These are phyloP conservation scores for Thymallus thymallus DNA, from an alignment of 2,113 vertebrate species.

Conservation along the genomic window DNA sequence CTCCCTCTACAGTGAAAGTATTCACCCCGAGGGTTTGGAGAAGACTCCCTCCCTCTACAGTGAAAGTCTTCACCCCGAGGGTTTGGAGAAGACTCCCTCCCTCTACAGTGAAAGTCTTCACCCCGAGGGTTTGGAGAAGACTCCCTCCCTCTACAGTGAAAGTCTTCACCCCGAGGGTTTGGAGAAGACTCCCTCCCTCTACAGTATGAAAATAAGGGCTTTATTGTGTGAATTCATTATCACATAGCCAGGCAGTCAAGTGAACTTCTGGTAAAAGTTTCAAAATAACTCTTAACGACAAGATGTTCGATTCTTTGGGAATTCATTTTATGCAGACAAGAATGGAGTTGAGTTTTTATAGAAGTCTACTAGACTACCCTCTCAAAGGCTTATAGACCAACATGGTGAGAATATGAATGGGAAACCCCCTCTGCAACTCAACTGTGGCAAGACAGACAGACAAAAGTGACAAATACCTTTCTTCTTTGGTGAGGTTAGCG, in stretches of 20 bases:
- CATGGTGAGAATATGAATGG: background rate
- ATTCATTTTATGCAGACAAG: too few relatives aligned
- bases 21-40: background rate
- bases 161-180: too few relatives aligned
- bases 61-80: too few relatives aligned
- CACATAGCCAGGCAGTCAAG: too few relatives aligned
- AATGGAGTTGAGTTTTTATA: too few relatives aligned
- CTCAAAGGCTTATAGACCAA: background rate
- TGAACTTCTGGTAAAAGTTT: too few relatives aligned
- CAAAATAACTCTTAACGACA: too few relatives aligned
- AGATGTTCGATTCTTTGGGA: too few relatives aligned
- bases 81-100: background rate
- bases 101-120: too few relatives aligned
- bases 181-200: background rate
- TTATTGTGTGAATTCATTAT: too few relatives aligned
- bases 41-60: background rate
- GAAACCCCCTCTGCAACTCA: background rate
- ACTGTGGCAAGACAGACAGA: constrained; percentile 27
- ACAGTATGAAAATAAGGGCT: background rate
- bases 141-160: background rate
- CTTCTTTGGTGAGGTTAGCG: constrained; percentile 95
- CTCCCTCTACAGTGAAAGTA: background rate
- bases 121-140: background rate
- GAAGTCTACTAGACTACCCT: too few relatives aligned
- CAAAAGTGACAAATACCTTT: constrained; percentile 85